A percentile compares a stretch with the other conserved stretches of the same genome.
Conservation (phyloP, 2,888 invertebrate genomes). For the Heteromurus nitidus region DNA sequence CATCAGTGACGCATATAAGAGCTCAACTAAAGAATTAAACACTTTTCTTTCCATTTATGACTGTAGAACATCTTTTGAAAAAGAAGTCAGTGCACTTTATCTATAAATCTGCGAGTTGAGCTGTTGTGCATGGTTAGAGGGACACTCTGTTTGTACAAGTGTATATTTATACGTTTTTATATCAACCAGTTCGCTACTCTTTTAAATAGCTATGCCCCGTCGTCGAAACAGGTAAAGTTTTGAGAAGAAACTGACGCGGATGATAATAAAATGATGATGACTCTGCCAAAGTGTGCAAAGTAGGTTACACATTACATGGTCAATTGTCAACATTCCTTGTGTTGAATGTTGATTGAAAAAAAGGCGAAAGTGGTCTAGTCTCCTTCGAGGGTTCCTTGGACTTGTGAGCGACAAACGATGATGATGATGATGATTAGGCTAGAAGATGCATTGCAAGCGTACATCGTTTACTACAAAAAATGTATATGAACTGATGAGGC, state of each 20-base stretch:
- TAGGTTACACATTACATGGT: slow-evolving; percentile 62
- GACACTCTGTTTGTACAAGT: no score
- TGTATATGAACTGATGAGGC: background rate
- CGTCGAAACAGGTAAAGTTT: slow-evolving; percentile 2
- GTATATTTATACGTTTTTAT: no score
- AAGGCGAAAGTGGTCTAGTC: slow-evolving; percentile 63
- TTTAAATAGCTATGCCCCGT: no score
- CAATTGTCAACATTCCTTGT: slow-evolving; percentile 60
- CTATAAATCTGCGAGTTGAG: slow-evolving; percentile 8
- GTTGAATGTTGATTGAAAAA: slow-evolving; percentile 57
- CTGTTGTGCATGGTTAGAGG: no score
- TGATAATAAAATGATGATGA: slow-evolving; percentile 39
- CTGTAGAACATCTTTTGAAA: slow-evolving; percentile 2
- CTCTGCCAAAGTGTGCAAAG: slow-evolving; percentile 54
- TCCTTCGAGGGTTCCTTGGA: slow-evolving; percentile 57
- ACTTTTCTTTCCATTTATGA: slow-evolving; percentile 53
- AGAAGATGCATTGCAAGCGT: background rate
- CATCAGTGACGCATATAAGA: slow-evolving; percentile 22
- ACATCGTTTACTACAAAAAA: background rate
- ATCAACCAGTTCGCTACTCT: background rate
- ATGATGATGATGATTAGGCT: background rate
- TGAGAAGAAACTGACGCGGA: slow-evolving; percentile 30
- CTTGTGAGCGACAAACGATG: slow-evolving; percentile 27
- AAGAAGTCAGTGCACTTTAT: slow-evolving; percentile 60
- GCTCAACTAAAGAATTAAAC: slow-evolving; percentile 39